Evolutionary conservation across 2,888 invertebrate genomes (phyloP), one percentile per base, ranked within the genome.

Genomic region (Dicroscelio sp.): DNA sequence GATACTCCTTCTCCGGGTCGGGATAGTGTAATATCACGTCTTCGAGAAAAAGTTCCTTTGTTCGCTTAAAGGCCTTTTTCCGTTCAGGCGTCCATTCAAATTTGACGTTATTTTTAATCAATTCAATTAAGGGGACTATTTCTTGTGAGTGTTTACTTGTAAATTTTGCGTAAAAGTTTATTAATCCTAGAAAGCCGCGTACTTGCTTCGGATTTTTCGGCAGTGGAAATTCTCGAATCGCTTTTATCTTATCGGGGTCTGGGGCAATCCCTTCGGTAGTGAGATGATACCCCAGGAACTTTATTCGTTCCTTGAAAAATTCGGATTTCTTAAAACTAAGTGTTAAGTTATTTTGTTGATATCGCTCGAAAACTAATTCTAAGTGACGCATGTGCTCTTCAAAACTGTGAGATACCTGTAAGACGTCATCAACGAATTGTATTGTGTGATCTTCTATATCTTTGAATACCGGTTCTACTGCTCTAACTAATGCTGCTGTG

Each of bases 101-200:
- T 20, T 65, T 65, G 3, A 20, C 17, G 30, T 31, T 31, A 17
- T 31, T 88, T 63, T 78, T 82, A 14, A 93, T 23, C 2, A 93
- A 76, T 14, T 55, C 25, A 0, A 88, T 25, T 0, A 93, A 27
- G 0, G 89, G 86, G 25, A 82, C 60, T 2, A 52, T 86, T 23
- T 67, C 52, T 3, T 67, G 23, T 0, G 88, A 60, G 23, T 82
- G 63, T 35, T 58, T 33, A 23, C 23, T 69, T 23, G 69, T 35
- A 23, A 69, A 35, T 8, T 69, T 69, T 4, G 69, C 14, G 38
- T 69, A 69, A 14, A 69, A 69, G 25, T 38, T 69, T 35, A 69
- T 35, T 14, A 38, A 38, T 35, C 69, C 69, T 10, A 69, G 38
- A 20, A 69, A 69, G 4, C 69, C 38, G 17, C 35, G 30, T 2